Evolutionary conservation across 2,113 vertebrate species (phyloP).

Genomic region (Atherinomorus stipes): DNA sequence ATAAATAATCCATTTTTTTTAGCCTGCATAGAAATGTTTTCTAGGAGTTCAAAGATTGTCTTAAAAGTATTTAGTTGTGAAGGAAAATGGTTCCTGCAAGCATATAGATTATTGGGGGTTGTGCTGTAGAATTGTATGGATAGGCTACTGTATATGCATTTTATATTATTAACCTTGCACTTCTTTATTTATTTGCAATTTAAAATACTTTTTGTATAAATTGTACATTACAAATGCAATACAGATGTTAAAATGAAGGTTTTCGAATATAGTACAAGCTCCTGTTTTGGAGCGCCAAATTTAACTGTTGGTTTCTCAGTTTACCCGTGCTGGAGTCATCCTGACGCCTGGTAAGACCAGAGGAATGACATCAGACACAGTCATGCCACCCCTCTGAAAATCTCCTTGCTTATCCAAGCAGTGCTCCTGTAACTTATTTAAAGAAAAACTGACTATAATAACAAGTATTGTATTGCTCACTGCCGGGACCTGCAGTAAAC

Average conservation of each 20-base stretch:
- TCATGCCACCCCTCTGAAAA: conserved; percentile 49
- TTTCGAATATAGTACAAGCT: conserved; percentile 23
- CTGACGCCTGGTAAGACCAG: conserved; percentile 69
- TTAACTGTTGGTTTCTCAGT: conserved; percentile 72
- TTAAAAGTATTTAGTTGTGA: too few species aligned
- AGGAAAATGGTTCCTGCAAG: neutral
- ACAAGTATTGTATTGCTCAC: neutral
- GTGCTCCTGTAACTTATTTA: conserved; percentile 56
- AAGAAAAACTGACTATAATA: conserved; percentile 35
- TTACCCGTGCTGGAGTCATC: conserved; percentile 68
- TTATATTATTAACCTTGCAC: neutral
- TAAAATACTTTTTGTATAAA: too few species aligned
- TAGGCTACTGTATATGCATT: too few species aligned
- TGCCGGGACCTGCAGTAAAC: conserved; percentile 8
- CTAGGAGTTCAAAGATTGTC: too few species aligned
- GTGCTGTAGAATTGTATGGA: too few species aligned
- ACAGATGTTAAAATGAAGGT: neutral
- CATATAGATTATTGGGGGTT: neutral
- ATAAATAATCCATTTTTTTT: neutral
- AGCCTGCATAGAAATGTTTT: neutral
- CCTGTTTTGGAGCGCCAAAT: conserved; percentile 66
- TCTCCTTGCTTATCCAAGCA: conserved; percentile 20
- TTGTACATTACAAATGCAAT: neutral
- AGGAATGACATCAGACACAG: conserved; percentile 67
- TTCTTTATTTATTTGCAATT: neutral